Evolutionary conservation across 2,797 vertebrate genomes (phyloP).

Genomic region (Pitangus sulphuratus): DNA sequence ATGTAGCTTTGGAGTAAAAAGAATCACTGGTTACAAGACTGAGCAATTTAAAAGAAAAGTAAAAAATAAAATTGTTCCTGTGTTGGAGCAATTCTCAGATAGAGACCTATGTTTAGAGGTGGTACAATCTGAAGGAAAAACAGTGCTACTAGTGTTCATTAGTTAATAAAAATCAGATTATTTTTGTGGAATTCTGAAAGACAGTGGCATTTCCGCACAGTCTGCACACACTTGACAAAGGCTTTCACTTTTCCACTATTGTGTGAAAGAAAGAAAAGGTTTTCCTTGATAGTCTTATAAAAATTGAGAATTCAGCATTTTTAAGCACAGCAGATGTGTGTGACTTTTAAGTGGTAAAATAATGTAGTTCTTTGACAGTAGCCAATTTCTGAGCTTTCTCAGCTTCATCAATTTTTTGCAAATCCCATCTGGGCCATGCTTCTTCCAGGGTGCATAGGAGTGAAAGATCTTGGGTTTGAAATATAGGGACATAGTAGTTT

Average conservation of each 20-base stretch:
- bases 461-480: not conserved
- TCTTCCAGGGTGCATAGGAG: not conserved
- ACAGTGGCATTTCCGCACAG: not conserved
- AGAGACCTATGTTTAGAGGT: not conserved
- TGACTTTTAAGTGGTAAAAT: not conserved
- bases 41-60: not conserved
- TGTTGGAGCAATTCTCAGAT: not conserved
- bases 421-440: not conserved
- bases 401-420: not conserved
- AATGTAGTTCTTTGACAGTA: not conserved
- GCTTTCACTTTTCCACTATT: not conserved
- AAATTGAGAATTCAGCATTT: not conserved
- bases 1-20: not conserved
- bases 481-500: not conserved
- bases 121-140: not conserved
- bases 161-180: not conserved
- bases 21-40: not conserved
- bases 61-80: fast-evolving
- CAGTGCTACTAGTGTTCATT: not conserved
- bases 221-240: not conserved
- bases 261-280: not conserved
- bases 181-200: not conserved
- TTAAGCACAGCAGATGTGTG: not conserved
- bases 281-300: not conserved
- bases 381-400: not conserved